Evolutionary conservation across 2,888 invertebrate genomes (phyloP), one percentile per base, ranked within the genome.

Genomic region (Hyalella azteca): DNA sequence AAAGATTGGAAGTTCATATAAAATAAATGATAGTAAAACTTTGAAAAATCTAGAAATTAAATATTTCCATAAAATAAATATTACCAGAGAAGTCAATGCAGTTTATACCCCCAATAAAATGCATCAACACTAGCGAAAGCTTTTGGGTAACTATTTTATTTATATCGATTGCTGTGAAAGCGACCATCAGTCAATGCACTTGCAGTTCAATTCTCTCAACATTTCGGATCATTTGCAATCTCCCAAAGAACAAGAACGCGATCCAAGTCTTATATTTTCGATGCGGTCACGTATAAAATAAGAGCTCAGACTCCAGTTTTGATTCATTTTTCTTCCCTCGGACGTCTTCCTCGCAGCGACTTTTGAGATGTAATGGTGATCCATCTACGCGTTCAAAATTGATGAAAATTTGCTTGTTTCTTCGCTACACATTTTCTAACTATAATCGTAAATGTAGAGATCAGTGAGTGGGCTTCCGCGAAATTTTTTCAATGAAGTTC

Each of bases 291-390:
- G 66, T 66, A 66, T 66, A 66, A 66, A 11, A 66, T 66, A 36
- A 5, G 66, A 36, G 66, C 66, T 11, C 36, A 66, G 36, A 32
- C 66, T 19, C 7, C 1, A 36, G 2, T 66, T 36, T 36, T 32
- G 3, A 19, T 15, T 36, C 66, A 66, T 66, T 66, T 66, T 66
- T 66, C 66, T 39, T 36, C 13, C 36, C 66, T 29, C 36, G 19
- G 36, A 66, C 66, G 66, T 66, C 66, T 66, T 66, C 66, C 19
- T 32, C 2, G 66, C 66, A 3, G 66, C 66, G 66, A 66, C 36
- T 66, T 66, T 66, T 36, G 66, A 36, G 66, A 36, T 66, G 66
- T 66, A 66, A 66, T 66, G 39, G 66, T 66, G 39, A 66, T 66
- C 66, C 66, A 66, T 66, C 66, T 66, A 36, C 66, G 0, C 19